Evolutionary conservation across 1,140 invertebrate genomes (phyloP), one percentile per base, ranked within the genome.

Genomic region (Callitettix versicolor): DNA sequence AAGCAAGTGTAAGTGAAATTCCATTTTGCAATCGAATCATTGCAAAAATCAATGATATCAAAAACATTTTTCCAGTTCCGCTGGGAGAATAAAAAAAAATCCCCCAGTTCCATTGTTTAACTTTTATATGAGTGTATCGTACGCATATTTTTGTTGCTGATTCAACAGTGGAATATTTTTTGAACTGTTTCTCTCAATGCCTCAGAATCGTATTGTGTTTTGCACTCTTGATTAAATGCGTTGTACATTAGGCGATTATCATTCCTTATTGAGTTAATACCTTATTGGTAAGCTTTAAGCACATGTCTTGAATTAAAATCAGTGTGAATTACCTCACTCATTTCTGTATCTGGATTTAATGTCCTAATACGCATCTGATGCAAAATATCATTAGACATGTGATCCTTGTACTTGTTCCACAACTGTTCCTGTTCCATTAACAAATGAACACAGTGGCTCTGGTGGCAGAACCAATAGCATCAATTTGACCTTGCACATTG

Each of bases 241-340:
- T 21, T 21, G n/a, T 46, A 12, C 15, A 46, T 34, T 34, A 26
- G n/a, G 9, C 44, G 44, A 47, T 47, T 47, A 18, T 50, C 57
- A 56, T 33, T 9, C 11, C 12, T 53, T 46, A 41, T 30, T 44
- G 20, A 51, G 11, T 12, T 71, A 67, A 58, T n/a, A n/a, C n/a
- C n/a, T n/a, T n/a, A n/a, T n/a, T n/a, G n/a, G n/a, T n/a, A n/a
- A n/a, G n/a, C n/a, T 61, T 53, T 20, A 64, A 63, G 58, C 65
- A 65, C 62, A 67, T 64, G 56, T 72, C 64, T 63, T 72, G 68
- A 56, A 69, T 62, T 46, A 57, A 51, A 50, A 70, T 61, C 53
- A 71, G 65, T 70, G 30, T 58, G 26, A n/a, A 59, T 58, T 9
- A 56, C 44, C 62, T 55, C 53, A 62, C 55, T 60, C 46, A 61